Percentiles rank a stretch among this genome's conserved stretches.
These are phyloP conservation scores for Megalops cyprinoides DNA, from an alignment of 2,797 vertebrate genomes.

Conservation along the genomic window DNA sequence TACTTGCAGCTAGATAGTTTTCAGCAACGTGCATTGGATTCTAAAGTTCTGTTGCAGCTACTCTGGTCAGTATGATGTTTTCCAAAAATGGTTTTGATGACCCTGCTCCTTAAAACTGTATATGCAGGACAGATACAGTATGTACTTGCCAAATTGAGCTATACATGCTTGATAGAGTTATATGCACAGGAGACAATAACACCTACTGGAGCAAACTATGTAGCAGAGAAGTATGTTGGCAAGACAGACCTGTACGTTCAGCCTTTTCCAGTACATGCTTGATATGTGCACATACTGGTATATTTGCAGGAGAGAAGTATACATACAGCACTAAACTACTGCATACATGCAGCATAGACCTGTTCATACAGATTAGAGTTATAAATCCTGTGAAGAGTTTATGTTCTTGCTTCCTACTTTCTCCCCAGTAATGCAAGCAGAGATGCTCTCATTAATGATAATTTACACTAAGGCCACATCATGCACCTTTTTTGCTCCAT, in stretches of 20 bases:
- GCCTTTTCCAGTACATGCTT: too few relatives aligned
- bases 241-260: too few relatives aligned
- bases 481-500: too few relatives aligned
- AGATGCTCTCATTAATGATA: too few relatives aligned
- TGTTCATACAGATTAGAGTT: too few relatives aligned
- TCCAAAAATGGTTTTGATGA: neutral
- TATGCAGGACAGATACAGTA: neutral
- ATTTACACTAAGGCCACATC: too few relatives aligned
- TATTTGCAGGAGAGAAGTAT: neutral
- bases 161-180: neutral
- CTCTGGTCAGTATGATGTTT: neutral
- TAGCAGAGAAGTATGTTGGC: too few relatives aligned
- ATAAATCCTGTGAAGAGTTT: neutral
- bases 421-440: too few relatives aligned
- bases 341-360: too few relatives aligned
- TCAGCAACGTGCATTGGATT: neutral
- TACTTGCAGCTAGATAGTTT: neutral
- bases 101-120: neutral
- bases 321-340: too few relatives aligned
- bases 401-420: neutral
- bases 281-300: too few relatives aligned
- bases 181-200: neutral
- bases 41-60: too few relatives aligned
- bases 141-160: neutral
- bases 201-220: neutral